Base-by-base conservation (phyloP, 2,113 vertebrate species). In the Sus scrofa region DNA sequence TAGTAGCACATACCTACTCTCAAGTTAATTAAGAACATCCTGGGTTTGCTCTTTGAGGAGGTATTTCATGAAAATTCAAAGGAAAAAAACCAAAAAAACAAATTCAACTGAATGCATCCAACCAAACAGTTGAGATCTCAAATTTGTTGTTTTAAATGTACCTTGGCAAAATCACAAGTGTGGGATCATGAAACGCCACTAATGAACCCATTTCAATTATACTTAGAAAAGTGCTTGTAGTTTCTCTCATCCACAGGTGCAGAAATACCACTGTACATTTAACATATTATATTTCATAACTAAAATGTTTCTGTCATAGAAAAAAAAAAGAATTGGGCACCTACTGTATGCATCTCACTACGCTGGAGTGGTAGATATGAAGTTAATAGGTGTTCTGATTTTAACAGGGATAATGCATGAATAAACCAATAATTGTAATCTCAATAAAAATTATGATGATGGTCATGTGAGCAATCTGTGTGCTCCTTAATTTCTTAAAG, bases 11-110 rank as follows among this genome's bases (percentile, higher is more conserved):
- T 87, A 79, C 34, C 56, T 96, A 70, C 54, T 94, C 58, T 58
- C 68, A 94, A 94, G n/a, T 89, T 95, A 94, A 94, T 83, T 93
- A 96, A 91, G 54, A 94, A 86, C 65, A 89, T 58, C 15, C 14
- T 83, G 14, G 24, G 75, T 74, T 32, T 60, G 54, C 13, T 79
- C 58, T 81, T 84, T 92, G 65, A 13, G 24, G 34, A 89, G 14
- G 39, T 79, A 94, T 74, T 95, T 90, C 50, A 91, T 71, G 26
- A 1, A 84, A 86, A 89, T 60, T 34, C 9, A 84, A 6, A 44
- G 24, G 39, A n/a, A 54, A 77, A 44, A 6, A 78, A 39, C 30
- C 3, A n/a, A n/a, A n/a, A n/a, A n/a, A n/a, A n/a, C n/a, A 39
- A 52, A 73, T 62, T 92, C 62, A 82, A 95, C 12, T n/a, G 10